phyloP scores from a whole-genome alignment of 1,140 invertebrate species.

The Procambarus virginalis region DNA sequence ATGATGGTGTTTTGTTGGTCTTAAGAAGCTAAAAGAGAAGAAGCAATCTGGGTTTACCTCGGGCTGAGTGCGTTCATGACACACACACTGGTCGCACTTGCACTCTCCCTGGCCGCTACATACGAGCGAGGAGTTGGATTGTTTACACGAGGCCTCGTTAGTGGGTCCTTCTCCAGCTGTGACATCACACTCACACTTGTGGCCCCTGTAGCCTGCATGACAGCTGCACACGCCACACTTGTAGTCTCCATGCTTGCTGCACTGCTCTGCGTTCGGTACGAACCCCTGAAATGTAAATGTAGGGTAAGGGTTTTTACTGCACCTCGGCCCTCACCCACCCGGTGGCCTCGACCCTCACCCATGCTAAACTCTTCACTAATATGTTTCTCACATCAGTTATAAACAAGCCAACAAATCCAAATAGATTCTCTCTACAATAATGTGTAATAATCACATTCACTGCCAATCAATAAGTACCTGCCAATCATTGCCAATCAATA shows the following conservation, averaged over 20 bases:
- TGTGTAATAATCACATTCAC: too few relatives aligned
- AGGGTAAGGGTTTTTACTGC: too few relatives aligned
- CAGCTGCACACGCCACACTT: background rate
- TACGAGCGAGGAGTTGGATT: background rate
- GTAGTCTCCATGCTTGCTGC: background rate
- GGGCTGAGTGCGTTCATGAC: background rate
- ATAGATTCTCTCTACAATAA: too few relatives aligned
- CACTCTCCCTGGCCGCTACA: background rate
- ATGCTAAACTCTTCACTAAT: too few relatives aligned
- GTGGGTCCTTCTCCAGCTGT: background rate
- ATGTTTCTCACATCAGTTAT: too few relatives aligned
- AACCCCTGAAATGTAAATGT: background rate
- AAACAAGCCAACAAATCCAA: too few relatives aligned
- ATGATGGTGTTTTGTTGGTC: background rate
- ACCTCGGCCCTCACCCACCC: too few relatives aligned
- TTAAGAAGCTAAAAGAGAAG: background rate
- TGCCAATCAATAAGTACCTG: too few relatives aligned
- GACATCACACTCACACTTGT: background rate
- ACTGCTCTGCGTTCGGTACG: background rate
- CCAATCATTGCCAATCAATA: too few relatives aligned
- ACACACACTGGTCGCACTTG: background rate
- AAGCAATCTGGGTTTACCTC: background rate
- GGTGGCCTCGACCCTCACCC: too few relatives aligned
- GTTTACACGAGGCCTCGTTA: background rate
- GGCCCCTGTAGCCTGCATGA: background rate